Conservation (phyloP, 92 coral and sea anemone genomes). For the Parazoanthus atlanticus region DNA sequence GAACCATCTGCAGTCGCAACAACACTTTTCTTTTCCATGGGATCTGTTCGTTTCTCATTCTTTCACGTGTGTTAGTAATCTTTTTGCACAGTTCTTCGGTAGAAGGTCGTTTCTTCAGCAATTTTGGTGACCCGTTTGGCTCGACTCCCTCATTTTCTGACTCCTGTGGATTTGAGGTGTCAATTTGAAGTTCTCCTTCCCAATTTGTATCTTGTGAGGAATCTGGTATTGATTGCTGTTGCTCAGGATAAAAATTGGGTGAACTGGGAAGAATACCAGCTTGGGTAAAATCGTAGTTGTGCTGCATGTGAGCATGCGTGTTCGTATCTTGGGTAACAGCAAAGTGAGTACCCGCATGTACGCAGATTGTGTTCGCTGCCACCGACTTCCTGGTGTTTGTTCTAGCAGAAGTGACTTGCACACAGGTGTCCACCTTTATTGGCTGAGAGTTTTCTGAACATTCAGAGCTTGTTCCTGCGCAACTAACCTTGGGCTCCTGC, state of each 20-base stretch:
- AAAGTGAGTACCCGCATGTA: background rate
- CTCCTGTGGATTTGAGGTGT: background rate
- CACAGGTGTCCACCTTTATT: constrained; percentile 25
- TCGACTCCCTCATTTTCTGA: constrained; percentile 2
- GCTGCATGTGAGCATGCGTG: background rate
- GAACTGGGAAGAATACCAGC: background rate
- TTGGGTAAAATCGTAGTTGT: background rate
- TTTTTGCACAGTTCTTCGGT: constrained; percentile 63
- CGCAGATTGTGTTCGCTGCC: constrained; percentile 22
- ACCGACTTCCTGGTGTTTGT: constrained; percentile 25
- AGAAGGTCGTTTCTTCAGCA: constrained; percentile 44
- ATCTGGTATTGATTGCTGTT: background rate
- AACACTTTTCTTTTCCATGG: constrained; percentile 84
- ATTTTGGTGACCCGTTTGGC: constrained; percentile 21
- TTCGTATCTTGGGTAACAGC: constrained; percentile 4
- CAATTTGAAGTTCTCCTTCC: background rate
- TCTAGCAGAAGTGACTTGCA: constrained; percentile 22
- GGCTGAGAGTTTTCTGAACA: background rate
- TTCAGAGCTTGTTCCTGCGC: background rate
- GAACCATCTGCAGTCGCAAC: constrained; percentile 61
- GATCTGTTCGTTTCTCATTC: constrained; percentile 65
- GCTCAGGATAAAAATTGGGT: background rate
- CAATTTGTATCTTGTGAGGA: background rate
- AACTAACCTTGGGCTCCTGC: background rate
- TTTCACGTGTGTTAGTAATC: constrained; percentile 65